Conservation (phyloP, 2,113 vertebrate genomes). For the Syrrhaptes paradoxus region DNA sequence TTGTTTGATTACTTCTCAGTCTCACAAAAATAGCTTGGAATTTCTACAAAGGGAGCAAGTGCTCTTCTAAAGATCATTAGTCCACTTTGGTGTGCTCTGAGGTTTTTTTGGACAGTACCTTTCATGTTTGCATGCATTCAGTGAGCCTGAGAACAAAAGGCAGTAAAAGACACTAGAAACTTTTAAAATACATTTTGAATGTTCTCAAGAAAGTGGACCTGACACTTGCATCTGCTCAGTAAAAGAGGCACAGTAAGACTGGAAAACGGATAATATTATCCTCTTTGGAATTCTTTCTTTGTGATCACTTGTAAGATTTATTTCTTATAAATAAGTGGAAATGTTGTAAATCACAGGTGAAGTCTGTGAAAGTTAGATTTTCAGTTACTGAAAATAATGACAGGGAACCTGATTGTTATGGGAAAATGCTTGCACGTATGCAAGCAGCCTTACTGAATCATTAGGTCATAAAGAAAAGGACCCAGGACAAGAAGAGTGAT, state of each 20-base stretch:
- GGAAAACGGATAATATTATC: not conserved
- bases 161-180: not conserved
- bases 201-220: not conserved
- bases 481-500: not conserved
- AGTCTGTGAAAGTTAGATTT: not conserved
- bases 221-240: not conserved
- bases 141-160: not conserved
- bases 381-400: not conserved
- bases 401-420: not conserved
- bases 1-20: not conserved
- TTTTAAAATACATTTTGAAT: not conserved
- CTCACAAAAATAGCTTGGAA: not conserved
- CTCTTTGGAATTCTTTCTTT: not conserved
- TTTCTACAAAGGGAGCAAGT: not conserved
- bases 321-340: not conserved
- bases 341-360: not conserved
- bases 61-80: not conserved
- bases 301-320: not conserved
- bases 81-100: not conserved
- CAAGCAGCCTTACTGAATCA: not conserved
- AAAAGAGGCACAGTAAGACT: not conserved
- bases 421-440: rapidly evolving
- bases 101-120: not conserved
- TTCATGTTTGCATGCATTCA: not conserved
- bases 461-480: not conserved